Conservation (phyloP, 2,797 vertebrate species). For the Enteromius fasciolatus region DNA sequence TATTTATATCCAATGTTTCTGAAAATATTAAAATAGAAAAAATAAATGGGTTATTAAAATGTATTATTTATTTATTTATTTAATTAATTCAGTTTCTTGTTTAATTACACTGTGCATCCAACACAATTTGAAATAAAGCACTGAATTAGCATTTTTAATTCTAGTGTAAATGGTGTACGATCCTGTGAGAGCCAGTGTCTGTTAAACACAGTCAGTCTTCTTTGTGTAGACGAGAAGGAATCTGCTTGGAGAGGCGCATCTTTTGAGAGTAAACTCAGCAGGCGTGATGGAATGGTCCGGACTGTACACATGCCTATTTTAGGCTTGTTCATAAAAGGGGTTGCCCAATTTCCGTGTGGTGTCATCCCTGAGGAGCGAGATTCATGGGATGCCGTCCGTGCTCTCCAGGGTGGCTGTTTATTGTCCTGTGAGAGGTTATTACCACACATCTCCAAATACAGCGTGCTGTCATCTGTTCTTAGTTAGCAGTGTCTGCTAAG, state of each 20-base stretch:
- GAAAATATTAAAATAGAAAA: neutral
- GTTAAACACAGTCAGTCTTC: constrained; percentile 50
- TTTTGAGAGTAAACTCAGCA: constrained; percentile 72
- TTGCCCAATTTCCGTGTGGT: constrained; percentile 57
- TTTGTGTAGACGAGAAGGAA: constrained; percentile 47
- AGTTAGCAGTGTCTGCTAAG: neutral
- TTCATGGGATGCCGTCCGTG: constrained; percentile 7
- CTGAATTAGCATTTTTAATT: neutral
- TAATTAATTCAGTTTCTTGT: neutral
- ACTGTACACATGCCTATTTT: constrained; percentile 80
- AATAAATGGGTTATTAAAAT: neutral
- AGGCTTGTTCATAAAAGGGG: constrained; percentile 68
- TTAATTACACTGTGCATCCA: neutral
- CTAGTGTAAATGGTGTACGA: neutral
- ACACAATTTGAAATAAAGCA: neutral
- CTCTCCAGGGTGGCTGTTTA: constrained; percentile 42
- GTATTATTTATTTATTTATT: neutral
- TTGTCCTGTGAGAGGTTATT: constrained; percentile 39
- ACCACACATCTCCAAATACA: constrained; percentile 57
- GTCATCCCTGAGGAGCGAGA: constrained; percentile 48
- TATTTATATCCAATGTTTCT: neutral
- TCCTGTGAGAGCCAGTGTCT: constrained; percentile 52
- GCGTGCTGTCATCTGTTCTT: constrained; percentile 25
- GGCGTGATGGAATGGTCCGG: constrained; percentile 37
- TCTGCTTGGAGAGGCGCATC: constrained; percentile 57